Conservation (phyloP, 2,113 vertebrate genomes). For the Dendrocopos noguchii region DNA sequence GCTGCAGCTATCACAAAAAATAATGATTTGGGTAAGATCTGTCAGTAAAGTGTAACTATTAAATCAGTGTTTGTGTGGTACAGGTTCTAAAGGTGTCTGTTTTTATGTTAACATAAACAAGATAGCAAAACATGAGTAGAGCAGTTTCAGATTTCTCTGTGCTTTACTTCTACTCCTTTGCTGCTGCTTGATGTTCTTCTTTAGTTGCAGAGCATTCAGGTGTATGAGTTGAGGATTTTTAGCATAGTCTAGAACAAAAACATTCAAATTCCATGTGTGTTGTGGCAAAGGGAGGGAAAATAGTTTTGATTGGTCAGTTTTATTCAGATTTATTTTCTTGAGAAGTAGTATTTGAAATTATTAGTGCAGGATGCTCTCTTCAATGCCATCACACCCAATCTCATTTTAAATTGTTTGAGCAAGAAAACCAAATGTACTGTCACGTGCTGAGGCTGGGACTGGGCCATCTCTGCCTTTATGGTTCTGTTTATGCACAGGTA, state of each 20-base stretch:
- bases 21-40: slow-evolving; percentile 92
- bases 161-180: neutral
- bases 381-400: neutral
- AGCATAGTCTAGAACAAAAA: neutral
- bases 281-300: neutral
- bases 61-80: neutral
- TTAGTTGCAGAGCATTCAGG: neutral
- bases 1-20: slow-evolving; percentile 96
- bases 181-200: neutral
- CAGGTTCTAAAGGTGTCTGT: neutral
- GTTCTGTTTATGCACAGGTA: neutral
- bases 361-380: neutral
- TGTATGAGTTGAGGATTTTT: neutral
- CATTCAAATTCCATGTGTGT: neutral
- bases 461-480: neutral
- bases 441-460: neutral
- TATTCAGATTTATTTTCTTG: neutral
- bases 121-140: neutral
- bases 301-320: neutral
- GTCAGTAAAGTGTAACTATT: neutral
- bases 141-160: neutral
- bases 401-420: neutral
- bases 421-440: neutral
- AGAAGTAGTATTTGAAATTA: neutral
- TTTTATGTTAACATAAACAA: neutral